These are phyloP conservation scores for Catostomus latipinnis DNA, from an alignment of 2,797 vertebrate species.

Conservation along the genomic window DNA sequence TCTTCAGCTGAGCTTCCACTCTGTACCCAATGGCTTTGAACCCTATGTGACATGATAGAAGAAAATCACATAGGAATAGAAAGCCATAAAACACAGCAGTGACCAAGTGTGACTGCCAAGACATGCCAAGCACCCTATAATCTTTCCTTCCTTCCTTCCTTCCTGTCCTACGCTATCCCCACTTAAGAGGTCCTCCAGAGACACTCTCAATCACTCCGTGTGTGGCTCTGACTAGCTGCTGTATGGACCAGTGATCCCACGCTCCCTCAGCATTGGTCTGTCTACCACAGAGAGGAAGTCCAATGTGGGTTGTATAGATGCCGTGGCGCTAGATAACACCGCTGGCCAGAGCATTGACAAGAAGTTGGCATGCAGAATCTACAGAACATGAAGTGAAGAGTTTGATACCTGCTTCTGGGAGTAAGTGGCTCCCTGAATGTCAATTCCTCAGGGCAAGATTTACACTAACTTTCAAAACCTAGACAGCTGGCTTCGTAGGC, in stretches of 20 bases:
- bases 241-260: constrained; percentile 31
- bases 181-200: constrained; percentile 20
- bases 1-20: constrained; percentile 79
- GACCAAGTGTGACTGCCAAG: constrained; percentile 49
- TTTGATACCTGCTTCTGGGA: constrained; percentile 23
- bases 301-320: constrained; percentile 32
- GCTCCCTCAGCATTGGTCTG: constrained; percentile 43
- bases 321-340: constrained; percentile 35
- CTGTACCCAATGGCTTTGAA: constrained; percentile 99
- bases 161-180: constrained; percentile 18
- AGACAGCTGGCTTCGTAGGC: too few relatives aligned
- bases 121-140: constrained; percentile 1
- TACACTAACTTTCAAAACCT: background rate
- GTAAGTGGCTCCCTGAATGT: constrained; percentile 12
- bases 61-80: constrained; percentile 99
- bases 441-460: constrained; percentile 9
- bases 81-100: constrained; percentile 99
- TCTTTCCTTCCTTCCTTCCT: constrained; percentile 6
- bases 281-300: constrained; percentile 34
- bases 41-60: constrained; percentile 95
- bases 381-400: too few relatives aligned
- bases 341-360: constrained; percentile 16
- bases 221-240: constrained; percentile 40
- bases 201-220: constrained; percentile 42
- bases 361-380: constrained; percentile 1